Percentiles rank a stretch among this genome's conserved stretches.
phyloP scores from a whole-genome alignment of 2,888 invertebrate species.

The Ametastegia equiseti region DNA sequence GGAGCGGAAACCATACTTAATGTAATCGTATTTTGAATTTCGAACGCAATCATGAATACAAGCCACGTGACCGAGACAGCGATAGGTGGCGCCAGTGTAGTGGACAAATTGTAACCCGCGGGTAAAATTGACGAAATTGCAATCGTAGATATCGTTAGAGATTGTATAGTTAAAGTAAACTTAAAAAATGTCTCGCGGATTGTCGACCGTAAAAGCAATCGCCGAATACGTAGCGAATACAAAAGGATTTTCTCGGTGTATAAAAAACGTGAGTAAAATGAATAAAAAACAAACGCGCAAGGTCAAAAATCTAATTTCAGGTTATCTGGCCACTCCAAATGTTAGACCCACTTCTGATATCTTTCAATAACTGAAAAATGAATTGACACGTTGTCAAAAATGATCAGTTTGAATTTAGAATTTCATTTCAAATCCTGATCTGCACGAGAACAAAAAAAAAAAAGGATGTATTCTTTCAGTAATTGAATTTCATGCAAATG shows the following conservation, averaged over 20 bases:
- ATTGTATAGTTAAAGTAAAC: not conserved
- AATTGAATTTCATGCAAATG: not conserved
- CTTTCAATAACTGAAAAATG: not conserved
- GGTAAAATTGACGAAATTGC: not conserved
- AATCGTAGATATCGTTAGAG: not conserved
- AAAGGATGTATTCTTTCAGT: not conserved
- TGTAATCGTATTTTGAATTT: not conserved
- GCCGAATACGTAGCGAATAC: constrained; percentile 68
- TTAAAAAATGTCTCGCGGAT: constrained; percentile 60
- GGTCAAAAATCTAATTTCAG: not conserved
- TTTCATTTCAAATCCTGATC: not conserved
- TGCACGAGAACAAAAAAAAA: not conserved
- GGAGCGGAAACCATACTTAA: not conserved
- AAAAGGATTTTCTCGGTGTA: constrained; percentile 75
- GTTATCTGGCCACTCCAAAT: not conserved
- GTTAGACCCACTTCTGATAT: not conserved
- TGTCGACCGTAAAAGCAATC: constrained; percentile 74
- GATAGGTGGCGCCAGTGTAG: no score
- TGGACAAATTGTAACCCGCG: not conserved
- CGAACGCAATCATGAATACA: not conserved
- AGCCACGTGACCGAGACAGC: not conserved
- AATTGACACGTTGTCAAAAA: not conserved
- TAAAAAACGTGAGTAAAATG: constrained; percentile 76
- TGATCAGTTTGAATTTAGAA: not conserved
- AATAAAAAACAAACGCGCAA: not conserved